Evolutionary conservation across 2,888 invertebrate genomes (phyloP), one percentile per base, ranked within the genome.

Genomic region (Leucophenga maculata): DNA sequence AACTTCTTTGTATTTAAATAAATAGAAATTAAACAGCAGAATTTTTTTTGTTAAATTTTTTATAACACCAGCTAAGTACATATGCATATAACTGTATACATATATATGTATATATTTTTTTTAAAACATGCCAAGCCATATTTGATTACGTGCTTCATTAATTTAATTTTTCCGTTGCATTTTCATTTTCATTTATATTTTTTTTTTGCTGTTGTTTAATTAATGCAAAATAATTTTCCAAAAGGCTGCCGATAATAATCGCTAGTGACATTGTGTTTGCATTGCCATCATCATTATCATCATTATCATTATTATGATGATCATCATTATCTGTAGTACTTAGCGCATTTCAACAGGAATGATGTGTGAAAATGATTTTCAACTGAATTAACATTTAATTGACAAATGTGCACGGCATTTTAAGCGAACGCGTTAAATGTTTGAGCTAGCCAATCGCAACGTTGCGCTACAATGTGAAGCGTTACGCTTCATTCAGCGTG

Each of bases 331-430:
- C 52, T 52, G 16, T 20, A 52, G 16, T 52, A 52, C 39, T 39
- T 39, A 6, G 22, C 20, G 22, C 20, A 54, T 20, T 11, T 54
- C 20, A 18, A 18, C 20, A 54, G 18, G 18, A 20, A 22, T 54
- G 54, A 57, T 57, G 60, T 60, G 60, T 60, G 39, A 44, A 60
- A 60, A 60, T 55, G 26, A 55, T 20, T 55, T 55, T 13, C 50
- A 50, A 16, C 16, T 18, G 50, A 50, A 50, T 50, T 50, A 50
- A 50, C 50, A 50, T 50, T 50, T 50, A 50, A 50, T 16, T 50
- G 14, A n/a, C 16, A 50, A 50, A 26, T 26, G 26, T 26, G 26
- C 26, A 4, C 2, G 4, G 26, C 26, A 26, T 26, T 26, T 26
- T 26, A 26, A 26, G 26, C 26, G 26, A 3, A 26, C 26, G 26